Base-by-base conservation (phyloP, 2,113 vertebrate genomes). In the Telmatochromis bifrenatus region DNA sequence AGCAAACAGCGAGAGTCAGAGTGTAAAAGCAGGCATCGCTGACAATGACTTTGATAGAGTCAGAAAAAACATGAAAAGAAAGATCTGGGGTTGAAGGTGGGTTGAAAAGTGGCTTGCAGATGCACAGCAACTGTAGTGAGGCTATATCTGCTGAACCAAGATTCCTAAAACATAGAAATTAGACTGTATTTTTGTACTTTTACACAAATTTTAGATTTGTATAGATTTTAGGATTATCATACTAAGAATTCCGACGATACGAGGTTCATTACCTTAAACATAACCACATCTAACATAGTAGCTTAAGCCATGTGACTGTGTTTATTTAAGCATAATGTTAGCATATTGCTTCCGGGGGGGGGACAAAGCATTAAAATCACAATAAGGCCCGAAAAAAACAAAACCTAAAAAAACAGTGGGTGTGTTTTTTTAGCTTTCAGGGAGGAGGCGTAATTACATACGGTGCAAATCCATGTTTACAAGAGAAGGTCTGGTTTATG, bases 371-470 rank as follows among this genome's bases (percentile, higher is more conserved):
- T 15, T 9, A 45, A 51, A 39, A 9, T 1, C 6, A 7, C 15
- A 12, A 21, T 26, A 35, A 3, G 37, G 45, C 21, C 15, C 2
- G 3, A 23, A 51, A 58, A 23, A 60, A 31, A 5, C 2, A 19
- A 62, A 62, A 35, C 15, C 4, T 19, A 5, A 35, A 56, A 77
- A 55, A 65, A 73, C 84, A 73, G 75, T 54, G 85, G 47, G 11
- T 37, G 84, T 42, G 31, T 4, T 39, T 31, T 28, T 47, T 75
- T 31, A 19, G 14, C 55, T 87, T 58, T 60, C 13, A 60, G 6
- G 19, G 81, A 58, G 81, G 75, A 14, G 77, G 65, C 9, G 81
- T 89, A 89, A 90, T 91, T 88, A 86, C 54, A 91, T 1, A 23
- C n/a, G 39, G 33, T 19, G 12, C 14, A 4, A 49, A 31, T 39